Conservation (phyloP, 2,113 vertebrate genomes). For the Hippocampus zosterae region DNA sequence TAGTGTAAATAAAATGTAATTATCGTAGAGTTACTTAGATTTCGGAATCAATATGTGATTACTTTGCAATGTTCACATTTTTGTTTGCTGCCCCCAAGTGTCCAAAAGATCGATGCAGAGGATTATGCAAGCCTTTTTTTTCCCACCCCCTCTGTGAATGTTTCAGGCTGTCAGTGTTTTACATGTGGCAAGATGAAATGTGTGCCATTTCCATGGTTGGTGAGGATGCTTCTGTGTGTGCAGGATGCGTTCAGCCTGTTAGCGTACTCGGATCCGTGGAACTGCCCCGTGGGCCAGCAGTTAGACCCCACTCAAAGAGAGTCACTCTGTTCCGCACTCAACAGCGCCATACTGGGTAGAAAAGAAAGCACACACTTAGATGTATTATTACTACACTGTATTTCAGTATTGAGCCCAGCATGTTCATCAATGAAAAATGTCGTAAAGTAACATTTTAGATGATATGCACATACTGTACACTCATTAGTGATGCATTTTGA, state of each 20-base stretch:
- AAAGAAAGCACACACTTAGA: conserved; percentile 3
- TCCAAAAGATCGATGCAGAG: background rate
- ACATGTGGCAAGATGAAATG: background rate
- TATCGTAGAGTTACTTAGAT: no score
- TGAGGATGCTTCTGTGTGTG: conserved; percentile 20
- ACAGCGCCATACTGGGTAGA: conserved; percentile 98
- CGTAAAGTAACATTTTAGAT: background rate
- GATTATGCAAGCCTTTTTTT: background rate
- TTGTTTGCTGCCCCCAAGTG: conserved; percentile 2
- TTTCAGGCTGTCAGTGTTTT: background rate
- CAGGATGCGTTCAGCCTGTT: conserved; percentile 97
- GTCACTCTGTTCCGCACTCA: conserved; percentile 92
- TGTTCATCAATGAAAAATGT: background rate
- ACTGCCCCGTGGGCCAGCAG: conserved; percentile 94
- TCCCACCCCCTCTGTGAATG: background rate
- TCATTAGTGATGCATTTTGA: background rate
- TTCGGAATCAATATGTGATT: no score
- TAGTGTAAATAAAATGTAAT: no score
- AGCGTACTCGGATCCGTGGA: conserved; percentile 97
- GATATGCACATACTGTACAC: background rate
- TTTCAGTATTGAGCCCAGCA: background rate
- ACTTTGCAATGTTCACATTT: background rate
- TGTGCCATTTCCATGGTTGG: background rate
- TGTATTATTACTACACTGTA: background rate
- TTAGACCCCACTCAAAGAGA: conserved; percentile 95